Percentiles rank a stretch among this genome's conserved stretches.
Conservation (phyloP, 2,888 invertebrate genomes). For the Drosophila acutilabella region DNA sequence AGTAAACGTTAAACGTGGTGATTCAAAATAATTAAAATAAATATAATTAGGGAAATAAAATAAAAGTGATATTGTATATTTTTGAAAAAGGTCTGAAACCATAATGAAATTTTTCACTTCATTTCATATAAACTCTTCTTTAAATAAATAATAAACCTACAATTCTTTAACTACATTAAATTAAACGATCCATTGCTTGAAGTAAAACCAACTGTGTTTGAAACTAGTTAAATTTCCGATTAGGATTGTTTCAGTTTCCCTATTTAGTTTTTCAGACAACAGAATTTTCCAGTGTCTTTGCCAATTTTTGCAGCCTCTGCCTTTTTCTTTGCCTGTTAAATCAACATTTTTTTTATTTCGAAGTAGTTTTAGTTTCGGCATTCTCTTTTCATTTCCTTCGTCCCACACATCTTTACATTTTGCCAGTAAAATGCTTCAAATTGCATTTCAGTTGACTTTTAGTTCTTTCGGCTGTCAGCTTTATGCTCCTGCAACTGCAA, state of each 20-base stretch:
- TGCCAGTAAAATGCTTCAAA: constrained; percentile 37
- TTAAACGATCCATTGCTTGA: background rate
- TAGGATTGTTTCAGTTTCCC: constrained; percentile 1
- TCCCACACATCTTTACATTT: constrained; percentile 25
- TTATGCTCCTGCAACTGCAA: constrained; percentile 46
- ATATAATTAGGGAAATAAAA: background rate
- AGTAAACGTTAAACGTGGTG: background rate
- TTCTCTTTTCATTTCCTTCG: background rate
- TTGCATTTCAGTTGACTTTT: constrained; percentile 55
- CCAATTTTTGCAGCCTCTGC: constrained; percentile 8
- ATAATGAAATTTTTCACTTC: too few relatives aligned
- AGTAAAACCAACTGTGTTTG: background rate
- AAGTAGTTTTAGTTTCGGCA: constrained; percentile 23
- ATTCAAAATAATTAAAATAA: background rate
- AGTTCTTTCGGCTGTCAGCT: constrained; percentile 27
- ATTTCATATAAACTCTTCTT: too few relatives aligned
- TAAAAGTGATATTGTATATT: too few relatives aligned
- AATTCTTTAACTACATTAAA: too few relatives aligned
- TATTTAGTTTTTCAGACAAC: constrained; percentile 13
- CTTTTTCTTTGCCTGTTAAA: constrained; percentile 8
- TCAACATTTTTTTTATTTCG: constrained; percentile 43
- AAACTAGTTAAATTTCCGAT: background rate
- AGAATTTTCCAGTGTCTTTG: constrained; percentile 15
- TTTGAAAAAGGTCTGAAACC: too few relatives aligned
- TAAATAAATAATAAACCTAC: background rate